Conservation (phyloP, 2,888 invertebrate genomes). For the Aphidoletes aphidimyza region DNA sequence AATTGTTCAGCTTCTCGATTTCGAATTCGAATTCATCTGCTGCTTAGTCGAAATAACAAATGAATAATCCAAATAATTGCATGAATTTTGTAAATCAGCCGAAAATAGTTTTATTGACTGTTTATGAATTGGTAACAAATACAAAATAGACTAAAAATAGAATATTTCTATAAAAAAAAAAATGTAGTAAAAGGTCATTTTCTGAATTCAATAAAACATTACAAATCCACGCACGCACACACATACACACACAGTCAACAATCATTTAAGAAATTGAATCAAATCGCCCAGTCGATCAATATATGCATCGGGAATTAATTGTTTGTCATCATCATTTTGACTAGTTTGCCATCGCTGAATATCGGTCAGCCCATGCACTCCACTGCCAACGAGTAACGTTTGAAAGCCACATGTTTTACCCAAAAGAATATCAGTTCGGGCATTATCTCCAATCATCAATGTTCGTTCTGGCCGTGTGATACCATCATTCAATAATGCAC, state of each 20-base stretch:
- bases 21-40: too few relatives aligned
- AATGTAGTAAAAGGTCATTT: too few relatives aligned
- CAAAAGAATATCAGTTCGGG: constrained; percentile 92
- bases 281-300: constrained; percentile 79
- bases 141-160: too few relatives aligned
- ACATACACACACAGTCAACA: neutral
- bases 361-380: constrained; percentile 77
- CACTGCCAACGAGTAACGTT: constrained; percentile 88
- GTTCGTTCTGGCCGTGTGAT: constrained; percentile 83
- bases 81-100: too few relatives aligned
- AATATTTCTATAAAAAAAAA: too few relatives aligned
- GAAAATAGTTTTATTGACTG: too few relatives aligned
- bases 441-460: constrained; percentile 69
- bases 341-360: constrained; percentile 70
- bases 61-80: too few relatives aligned
- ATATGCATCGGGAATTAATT: constrained; percentile 79
- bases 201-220: too few relatives aligned
- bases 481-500: constrained; percentile 75
- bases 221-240: too few relatives aligned
- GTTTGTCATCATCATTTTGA: constrained; percentile 71
- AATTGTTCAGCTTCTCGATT: too few relatives aligned
- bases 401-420: constrained; percentile 89
- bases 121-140: too few relatives aligned
- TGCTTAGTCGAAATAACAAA: too few relatives aligned
- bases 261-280: constrained; percentile 67